These are phyloP conservation scores for Anhinga rufa DNA, from an alignment of 2,113 vertebrate species.

Conservation along the genomic window DNA sequence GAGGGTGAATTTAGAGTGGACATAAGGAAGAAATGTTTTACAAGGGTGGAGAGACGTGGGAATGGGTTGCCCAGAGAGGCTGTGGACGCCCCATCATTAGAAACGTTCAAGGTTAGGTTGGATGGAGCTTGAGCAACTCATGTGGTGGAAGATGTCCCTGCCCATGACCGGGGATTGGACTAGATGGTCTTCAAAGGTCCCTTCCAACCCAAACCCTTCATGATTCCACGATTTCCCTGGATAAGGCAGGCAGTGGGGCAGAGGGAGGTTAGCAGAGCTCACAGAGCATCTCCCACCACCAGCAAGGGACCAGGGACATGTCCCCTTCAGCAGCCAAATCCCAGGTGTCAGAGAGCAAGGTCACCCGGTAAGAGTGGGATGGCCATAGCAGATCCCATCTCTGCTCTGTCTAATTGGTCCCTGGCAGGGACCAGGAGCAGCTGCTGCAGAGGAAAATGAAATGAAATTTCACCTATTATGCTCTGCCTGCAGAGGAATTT, in stretches of 20 bases:
- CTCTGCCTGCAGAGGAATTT: neutral
- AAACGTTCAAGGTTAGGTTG: neutral
- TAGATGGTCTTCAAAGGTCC: neutral
- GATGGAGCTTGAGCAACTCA: neutral
- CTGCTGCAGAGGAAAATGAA: neutral
- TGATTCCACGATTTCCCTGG: neutral
- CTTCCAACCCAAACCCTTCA: neutral
- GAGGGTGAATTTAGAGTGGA: neutral
- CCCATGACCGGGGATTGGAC: accelerated
- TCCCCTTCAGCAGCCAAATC: neutral
- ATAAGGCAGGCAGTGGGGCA: neutral
- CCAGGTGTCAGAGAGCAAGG: neutral
- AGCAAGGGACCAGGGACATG: neutral
- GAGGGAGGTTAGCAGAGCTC: neutral
- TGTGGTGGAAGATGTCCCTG: neutral
- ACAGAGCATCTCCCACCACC: neutral
- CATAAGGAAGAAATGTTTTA: neutral
- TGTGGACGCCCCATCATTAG: neutral
- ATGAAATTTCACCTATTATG: neutral
- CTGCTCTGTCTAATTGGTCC: neutral
- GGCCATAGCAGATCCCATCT: neutral
- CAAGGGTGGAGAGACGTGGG: neutral
- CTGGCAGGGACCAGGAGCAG: neutral
- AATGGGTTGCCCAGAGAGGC: neutral
- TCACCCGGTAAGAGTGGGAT: accelerated